These are phyloP conservation scores for Lemur catta DNA, from an alignment of 2,797 vertebrate genomes.

Conservation along the genomic window DNA sequence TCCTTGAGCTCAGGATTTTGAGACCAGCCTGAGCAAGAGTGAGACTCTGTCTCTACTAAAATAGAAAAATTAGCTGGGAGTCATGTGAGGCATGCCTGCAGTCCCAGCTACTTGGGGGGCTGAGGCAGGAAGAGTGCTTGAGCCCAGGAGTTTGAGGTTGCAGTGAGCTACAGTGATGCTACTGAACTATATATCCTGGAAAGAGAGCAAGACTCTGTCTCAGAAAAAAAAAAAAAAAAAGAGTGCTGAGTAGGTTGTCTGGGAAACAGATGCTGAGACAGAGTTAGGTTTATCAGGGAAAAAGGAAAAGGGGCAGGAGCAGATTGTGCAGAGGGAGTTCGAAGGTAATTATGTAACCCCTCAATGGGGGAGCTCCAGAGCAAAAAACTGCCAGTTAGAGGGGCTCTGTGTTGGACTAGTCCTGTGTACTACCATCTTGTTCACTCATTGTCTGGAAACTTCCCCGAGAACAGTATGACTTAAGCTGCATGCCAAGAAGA, in stretches of 20 bases:
- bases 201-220: too few relatives aligned
- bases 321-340: background rate
- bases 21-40: too few relatives aligned
- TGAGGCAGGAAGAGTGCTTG: too few relatives aligned
- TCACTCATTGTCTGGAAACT: background rate
- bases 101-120: too few relatives aligned
- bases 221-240: too few relatives aligned
- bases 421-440: background rate
- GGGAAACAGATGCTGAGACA: background rate
- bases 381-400: background rate
- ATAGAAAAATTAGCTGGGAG: too few relatives aligned
- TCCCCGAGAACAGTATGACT: background rate
- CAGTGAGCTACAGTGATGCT: too few relatives aligned
- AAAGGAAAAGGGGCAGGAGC: background rate
- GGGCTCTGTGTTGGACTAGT: background rate
- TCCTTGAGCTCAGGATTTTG: too few relatives aligned
- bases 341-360: background rate
- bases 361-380: background rate
- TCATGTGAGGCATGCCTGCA: too few relatives aligned
- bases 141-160: too few relatives aligned
- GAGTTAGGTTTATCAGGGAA: background rate
- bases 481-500: background rate
- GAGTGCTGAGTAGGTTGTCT: background rate
- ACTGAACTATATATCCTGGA: too few relatives aligned
- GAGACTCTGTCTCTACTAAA: too few relatives aligned